Base-by-base conservation (phyloP, 2,888 invertebrate species). In the Augiades crinisus region DNA sequence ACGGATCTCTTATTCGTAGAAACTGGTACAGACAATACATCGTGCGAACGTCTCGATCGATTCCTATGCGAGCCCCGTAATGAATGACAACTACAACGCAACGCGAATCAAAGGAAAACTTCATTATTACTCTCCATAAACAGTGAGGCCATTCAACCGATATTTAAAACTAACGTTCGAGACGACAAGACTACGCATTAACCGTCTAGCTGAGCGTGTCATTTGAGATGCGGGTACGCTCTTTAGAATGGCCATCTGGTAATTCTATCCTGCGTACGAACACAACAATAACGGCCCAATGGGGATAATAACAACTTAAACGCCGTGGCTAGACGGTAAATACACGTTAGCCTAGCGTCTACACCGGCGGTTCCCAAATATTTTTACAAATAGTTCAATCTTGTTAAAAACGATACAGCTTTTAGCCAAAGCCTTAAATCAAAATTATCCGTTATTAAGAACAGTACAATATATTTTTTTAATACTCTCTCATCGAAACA, bases 11-110 rank as follows among this genome's bases (percentile, higher is more conserved):
- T 53, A 52, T 74, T 72, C 75, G 61, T 47, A 54, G 75, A 73
- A 69, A 55, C 52, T 58, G 62, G 59, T 62, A 65, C 73, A 72
- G 69, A 65, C 73, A 72, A 70, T 72, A 65, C 67, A 62, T 74
- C 71, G 64, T 62, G 65, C 65, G 65, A 59, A 63, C 58, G 71
- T 67, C 67, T 67, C 61, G 55, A 56, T 55, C 55, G 58, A 54
- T 58, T 55, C 60, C 49, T 58, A 41, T 46, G 46, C 52, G 38
- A 34, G 24, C 31, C 17, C 30, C 31, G 49, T 24, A 49, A 34
- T 49, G 49, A 49, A 49, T 49, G 49, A 41, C 49, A 49, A 49
- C 41, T 49, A 49, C 47, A 47, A 38, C 38, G 19, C 41, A 30
- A 41, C 17, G 41, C 41, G 40, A 49, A 49, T 49, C 24, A 49